Evolutionary conservation across 2,797 vertebrate genomes (phyloP).

Genomic region (Acrossocheilus wenchowensis): DNA sequence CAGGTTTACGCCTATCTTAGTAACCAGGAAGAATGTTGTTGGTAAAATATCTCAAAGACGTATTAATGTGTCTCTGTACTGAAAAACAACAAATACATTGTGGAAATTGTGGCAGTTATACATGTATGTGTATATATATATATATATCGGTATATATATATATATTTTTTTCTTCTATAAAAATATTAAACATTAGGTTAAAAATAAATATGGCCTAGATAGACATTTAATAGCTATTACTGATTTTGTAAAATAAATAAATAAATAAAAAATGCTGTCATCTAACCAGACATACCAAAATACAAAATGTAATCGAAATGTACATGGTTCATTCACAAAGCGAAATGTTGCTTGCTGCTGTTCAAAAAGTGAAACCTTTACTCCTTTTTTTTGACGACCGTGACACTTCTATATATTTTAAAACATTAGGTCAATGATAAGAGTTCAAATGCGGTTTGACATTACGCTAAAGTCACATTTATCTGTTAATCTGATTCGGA

Average conservation of each 20-base stretch:
- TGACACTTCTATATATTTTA: neutral
- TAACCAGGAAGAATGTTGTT: neutral
- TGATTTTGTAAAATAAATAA: neutral
- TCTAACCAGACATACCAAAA: neutral
- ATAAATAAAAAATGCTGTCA: no score
- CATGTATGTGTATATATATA: no score
- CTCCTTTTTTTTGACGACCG: neutral
- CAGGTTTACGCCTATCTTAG: neutral
- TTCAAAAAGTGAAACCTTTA: neutral
- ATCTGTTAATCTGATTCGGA: neutral
- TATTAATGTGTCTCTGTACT: neutral
- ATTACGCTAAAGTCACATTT: neutral
- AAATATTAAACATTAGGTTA: neutral
- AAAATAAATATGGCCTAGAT: neutral
- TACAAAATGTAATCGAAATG: neutral
- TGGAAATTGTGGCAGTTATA: no score
- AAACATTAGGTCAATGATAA: neutral
- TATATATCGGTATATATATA: no score
- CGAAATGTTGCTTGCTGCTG: neutral
- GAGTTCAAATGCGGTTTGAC: neutral
- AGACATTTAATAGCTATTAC: neutral
- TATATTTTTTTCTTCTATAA: neutral
- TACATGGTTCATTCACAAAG: neutral
- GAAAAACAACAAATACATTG: neutral
- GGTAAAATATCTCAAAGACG: neutral